These are phyloP conservation scores for Dromius quadrimaculatus DNA, from an alignment of 2,888 invertebrate genomes.

Conservation along the genomic window DNA sequence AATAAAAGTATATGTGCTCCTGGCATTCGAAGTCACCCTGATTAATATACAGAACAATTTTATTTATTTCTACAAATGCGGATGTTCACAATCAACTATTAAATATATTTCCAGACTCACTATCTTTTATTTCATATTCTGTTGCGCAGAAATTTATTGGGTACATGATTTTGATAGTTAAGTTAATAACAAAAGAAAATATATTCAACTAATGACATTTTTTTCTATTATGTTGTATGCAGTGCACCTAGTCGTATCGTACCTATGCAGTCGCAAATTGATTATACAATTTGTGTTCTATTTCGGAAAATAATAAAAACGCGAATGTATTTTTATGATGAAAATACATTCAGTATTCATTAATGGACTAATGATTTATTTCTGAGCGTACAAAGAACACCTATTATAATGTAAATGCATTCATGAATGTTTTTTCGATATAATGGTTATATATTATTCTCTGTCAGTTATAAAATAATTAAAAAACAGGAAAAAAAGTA, in stretches of 20 bases:
- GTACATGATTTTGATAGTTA: slow-evolving; percentile 6
- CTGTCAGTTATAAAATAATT: slow-evolving; percentile 53
- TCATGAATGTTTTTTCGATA: slow-evolving; percentile 51
- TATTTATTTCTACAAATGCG: no score
- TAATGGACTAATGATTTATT: slow-evolving; percentile 53
- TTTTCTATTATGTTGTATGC: slow-evolving; percentile 33
- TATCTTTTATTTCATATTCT: no score
- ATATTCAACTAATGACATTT: slow-evolving; percentile 44
- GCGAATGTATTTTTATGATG: slow-evolving; percentile 50
- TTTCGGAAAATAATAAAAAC: slow-evolving; percentile 52
- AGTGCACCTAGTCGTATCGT: no score
- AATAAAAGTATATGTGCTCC: no score
- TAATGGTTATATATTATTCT: slow-evolving; percentile 51
- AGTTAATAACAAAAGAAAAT: slow-evolving; percentile 45
- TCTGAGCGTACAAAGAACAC: slow-evolving; percentile 53
- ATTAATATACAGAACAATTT: no score
- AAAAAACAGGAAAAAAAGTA: slow-evolving; percentile 49
- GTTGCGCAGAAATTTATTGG: no score
- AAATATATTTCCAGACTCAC: no score
- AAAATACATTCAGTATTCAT: slow-evolving; percentile 52
- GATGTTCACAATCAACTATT: no score
- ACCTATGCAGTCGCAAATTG: slow-evolving; percentile 47
- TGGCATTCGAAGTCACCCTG: no score
- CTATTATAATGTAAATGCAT: slow-evolving; percentile 53
- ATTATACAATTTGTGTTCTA: slow-evolving; percentile 46